Evolutionary conservation across 1,140 invertebrate species (phyloP).

Genomic region (Heliconius melpomene): DNA sequence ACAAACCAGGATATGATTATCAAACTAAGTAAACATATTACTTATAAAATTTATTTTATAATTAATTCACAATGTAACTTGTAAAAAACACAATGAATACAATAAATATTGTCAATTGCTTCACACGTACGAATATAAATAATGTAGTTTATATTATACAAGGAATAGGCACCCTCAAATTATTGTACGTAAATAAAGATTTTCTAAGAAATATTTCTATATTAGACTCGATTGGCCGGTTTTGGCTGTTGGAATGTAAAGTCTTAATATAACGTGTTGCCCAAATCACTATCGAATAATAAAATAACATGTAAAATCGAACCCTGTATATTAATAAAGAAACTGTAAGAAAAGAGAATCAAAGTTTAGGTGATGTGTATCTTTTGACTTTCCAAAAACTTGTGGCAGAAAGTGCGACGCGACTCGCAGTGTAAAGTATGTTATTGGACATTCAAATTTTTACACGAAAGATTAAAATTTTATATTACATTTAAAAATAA

Average conservation of each 20-base stretch:
- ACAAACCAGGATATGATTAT: slow-evolving; percentile 1
- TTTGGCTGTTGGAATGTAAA: neutral
- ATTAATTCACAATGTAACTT: neutral
- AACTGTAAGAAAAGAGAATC: neutral
- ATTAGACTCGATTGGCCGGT: slow-evolving; percentile 6
- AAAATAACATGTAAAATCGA: neutral
- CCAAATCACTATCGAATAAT: neutral
- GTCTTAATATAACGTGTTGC: neutral
- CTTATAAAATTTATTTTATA: neutral
- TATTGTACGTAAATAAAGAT: slow-evolving; percentile 1
- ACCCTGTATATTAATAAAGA: neutral
- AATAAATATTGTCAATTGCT: slow-evolving; percentile 36
- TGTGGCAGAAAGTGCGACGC: slow-evolving; percentile 23
- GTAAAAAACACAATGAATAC: slow-evolving; percentile 16
- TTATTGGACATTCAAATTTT: slow-evolving; percentile 24
- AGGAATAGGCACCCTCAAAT: slow-evolving; percentile 4
- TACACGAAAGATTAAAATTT: neutral
- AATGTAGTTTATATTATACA: slow-evolving; percentile 27
- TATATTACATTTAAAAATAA: slow-evolving; percentile 25
- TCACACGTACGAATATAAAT: slow-evolving; percentile 24
- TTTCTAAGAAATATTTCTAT: slow-evolving; percentile 10
- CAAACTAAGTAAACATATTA: neutral
- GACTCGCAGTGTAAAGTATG: neutral
- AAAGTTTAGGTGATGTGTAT: neutral
- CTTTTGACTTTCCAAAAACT: slow-evolving; percentile 23